These are phyloP conservation scores for Butastur rufipennis DNA, from an alignment of 2,113 vertebrate genomes.

Conservation along the genomic window DNA sequence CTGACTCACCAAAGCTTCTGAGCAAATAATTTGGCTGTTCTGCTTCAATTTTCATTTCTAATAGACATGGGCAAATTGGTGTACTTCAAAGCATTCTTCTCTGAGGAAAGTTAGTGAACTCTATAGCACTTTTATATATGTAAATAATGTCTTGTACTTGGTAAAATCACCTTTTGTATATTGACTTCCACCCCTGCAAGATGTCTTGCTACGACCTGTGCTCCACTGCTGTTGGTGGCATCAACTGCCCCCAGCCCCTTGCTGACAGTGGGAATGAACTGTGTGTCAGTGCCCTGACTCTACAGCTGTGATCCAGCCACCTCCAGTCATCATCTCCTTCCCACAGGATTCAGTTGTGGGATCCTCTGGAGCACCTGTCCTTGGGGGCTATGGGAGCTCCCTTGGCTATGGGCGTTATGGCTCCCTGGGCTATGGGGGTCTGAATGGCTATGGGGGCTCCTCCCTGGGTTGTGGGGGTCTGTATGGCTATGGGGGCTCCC, in stretches of 20 bases:
- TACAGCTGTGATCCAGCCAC: background rate
- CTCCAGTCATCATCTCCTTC: background rate
- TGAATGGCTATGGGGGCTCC: too few relatives aligned
- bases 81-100: accelerated
- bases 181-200: background rate
- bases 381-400: background rate
- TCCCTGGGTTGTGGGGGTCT: background rate
- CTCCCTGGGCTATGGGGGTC: too few relatives aligned
- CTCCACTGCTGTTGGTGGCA: background rate
- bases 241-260: background rate
- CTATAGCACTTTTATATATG: accelerated
- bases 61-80: accelerated
- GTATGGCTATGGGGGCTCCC: background rate
- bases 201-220: conserved; percentile 8
- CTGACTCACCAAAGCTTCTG: background rate
- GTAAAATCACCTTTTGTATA: background rate
- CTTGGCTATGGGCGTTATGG: background rate
- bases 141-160: background rate
- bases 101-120: background rate
- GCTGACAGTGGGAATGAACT: background rate
- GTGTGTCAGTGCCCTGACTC: background rate
- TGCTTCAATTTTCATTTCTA: background rate
- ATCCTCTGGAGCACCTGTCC: background rate
- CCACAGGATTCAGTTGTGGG: background rate
- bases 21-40: background rate